Conservation (phyloP, 2,113 vertebrate species). For the Mastomys coucha region DNA sequence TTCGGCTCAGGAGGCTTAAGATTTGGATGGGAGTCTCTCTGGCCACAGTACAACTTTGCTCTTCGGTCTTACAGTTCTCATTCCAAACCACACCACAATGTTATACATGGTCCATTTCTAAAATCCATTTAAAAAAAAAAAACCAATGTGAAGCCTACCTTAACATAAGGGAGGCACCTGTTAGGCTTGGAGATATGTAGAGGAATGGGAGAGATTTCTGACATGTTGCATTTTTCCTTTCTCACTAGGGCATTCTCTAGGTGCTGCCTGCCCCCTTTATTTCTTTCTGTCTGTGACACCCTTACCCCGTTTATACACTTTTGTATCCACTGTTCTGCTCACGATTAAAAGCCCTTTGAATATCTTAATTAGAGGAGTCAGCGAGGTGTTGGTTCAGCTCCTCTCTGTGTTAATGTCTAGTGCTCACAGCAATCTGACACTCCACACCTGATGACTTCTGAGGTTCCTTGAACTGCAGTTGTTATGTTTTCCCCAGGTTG, state of each 20-base stretch:
- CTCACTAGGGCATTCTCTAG: constrained; percentile 75
- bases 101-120: constrained; percentile 38
- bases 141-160: constrained; percentile 43
- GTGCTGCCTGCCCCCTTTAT: constrained; percentile 66
- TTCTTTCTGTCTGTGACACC: neutral
- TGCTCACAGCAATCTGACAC: constrained; percentile 83
- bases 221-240: constrained; percentile 82
- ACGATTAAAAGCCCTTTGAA: constrained; percentile 74
- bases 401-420: constrained; percentile 85
- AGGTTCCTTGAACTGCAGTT: constrained; percentile 80
- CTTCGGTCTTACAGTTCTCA: neutral
- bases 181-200: constrained; percentile 36
- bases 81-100: constrained; percentile 52
- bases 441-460: constrained; percentile 82
- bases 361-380: constrained; percentile 84
- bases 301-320: constrained; percentile 76
- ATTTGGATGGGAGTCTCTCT: constrained; percentile 42
- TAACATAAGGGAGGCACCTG: constrained; percentile 57
- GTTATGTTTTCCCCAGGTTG: constrained; percentile 80
- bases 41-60: neutral
- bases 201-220: constrained; percentile 42
- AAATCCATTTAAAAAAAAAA: neutral
- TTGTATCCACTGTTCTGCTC: constrained; percentile 77
- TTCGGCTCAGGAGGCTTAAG: neutral
- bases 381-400: constrained; percentile 86